These are phyloP conservation scores for Solea solea DNA, from an alignment of 2,113 vertebrate genomes.

Conservation along the genomic window DNA sequence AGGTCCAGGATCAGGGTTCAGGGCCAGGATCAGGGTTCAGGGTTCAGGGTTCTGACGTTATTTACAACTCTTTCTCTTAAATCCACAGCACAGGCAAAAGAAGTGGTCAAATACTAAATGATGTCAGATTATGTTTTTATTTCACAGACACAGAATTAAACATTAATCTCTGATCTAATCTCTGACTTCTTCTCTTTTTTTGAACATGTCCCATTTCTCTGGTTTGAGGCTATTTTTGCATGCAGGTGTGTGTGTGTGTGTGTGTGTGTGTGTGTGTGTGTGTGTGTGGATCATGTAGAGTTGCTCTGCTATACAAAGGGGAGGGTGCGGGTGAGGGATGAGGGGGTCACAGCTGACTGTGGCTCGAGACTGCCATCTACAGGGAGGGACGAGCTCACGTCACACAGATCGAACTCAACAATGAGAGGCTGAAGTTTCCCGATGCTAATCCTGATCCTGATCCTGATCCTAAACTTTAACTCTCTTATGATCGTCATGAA, in stretches of 20 bases:
- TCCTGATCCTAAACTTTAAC: too few species aligned
- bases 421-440: too few species aligned
- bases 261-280: conserved; percentile 5
- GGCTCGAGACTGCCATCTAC: conserved; percentile 73
- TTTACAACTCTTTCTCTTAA: too few species aligned
- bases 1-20: too few species aligned
- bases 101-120: too few species aligned
- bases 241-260: conserved; percentile 59
- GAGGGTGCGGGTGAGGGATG: not conserved
- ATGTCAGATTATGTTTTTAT: too few species aligned
- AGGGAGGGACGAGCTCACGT: conserved; percentile 43
- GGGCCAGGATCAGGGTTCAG: too few species aligned
- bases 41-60: too few species aligned
- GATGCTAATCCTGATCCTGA: too few species aligned
- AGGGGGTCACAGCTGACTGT: conserved; percentile 11
- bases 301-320: not conserved
- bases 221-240: conserved; percentile 66
- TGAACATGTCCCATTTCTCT: conserved; percentile 50
- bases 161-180: conserved; percentile 19
- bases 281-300: conserved; percentile 37
- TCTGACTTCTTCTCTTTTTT: conserved; percentile 8
- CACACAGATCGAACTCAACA: conserved; percentile 16
- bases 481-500: too few species aligned
- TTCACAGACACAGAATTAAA: too few species aligned
- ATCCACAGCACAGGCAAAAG: too few species aligned